Evolutionary conservation across 2,888 invertebrate species (phyloP).

Genomic region (Boloria selene): DNA sequence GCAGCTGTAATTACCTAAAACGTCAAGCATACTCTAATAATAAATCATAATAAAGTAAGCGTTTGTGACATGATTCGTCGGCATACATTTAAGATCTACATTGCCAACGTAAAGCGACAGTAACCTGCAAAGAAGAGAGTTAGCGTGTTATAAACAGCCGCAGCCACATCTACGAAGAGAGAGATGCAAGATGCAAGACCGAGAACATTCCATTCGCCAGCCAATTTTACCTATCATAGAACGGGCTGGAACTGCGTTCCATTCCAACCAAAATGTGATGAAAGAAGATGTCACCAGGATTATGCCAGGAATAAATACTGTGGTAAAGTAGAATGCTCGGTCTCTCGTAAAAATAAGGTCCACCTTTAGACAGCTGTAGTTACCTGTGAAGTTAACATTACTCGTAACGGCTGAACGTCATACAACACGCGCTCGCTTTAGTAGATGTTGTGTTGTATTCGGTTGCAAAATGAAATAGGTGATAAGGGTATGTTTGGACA

Average conservation of each 20-base stretch:
- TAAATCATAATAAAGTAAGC: slow-evolving; percentile 49
- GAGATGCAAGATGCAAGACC: slow-evolving; percentile 68
- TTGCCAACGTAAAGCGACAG: slow-evolving; percentile 59
- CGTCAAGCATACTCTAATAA: slow-evolving; percentile 73
- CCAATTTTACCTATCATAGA: slow-evolving; percentile 91
- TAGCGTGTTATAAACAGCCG: slow-evolving; percentile 75
- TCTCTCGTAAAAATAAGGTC: slow-evolving; percentile 93
- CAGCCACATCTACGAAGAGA: slow-evolving; percentile 69
- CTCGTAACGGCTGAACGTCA: slow-evolving; percentile 53
- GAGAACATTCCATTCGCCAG: slow-evolving; percentile 67
- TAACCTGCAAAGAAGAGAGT: slow-evolving; percentile 59
- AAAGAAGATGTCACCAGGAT: slow-evolving; percentile 93
- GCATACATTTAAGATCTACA: slow-evolving; percentile 50
- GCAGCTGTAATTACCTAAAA: slow-evolving; percentile 97
- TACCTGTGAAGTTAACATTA: slow-evolving; percentile 84
- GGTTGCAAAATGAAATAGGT: slow-evolving; percentile 47
- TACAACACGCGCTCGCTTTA: slow-evolving; percentile 32
- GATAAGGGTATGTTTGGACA: slow-evolving; percentile 36
- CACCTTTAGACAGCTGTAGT: slow-evolving; percentile 94
- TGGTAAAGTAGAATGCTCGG: slow-evolving; percentile 94
- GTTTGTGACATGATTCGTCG: slow-evolving; percentile 42
- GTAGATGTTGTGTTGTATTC: slow-evolving; percentile 35
- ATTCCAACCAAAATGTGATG: slow-evolving; percentile 95
- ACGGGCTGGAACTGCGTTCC: slow-evolving; percentile 94
- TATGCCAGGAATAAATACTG: slow-evolving; percentile 94